A percentile compares a stretch with the other conserved stretches of the same genome.
These are phyloP conservation scores for Melanchra persicariae DNA, from an alignment of 2,888 invertebrate genomes.

Conservation along the genomic window DNA sequence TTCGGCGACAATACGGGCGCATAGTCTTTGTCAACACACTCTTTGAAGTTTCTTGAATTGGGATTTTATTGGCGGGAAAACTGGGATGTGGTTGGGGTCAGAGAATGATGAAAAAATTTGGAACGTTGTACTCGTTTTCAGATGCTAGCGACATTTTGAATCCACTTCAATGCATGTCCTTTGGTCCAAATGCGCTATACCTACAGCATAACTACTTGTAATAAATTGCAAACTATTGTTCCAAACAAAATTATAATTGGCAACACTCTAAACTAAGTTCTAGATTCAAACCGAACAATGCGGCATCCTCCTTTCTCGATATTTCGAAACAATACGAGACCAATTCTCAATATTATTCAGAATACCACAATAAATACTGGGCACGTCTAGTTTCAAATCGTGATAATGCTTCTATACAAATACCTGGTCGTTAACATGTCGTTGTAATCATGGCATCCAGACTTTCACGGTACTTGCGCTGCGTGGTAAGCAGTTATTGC, in stretches of 20 bases:
- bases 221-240: neutral
- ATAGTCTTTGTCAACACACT: conserved; percentile 44
- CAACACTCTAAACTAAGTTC: neutral
- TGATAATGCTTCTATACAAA: conserved; percentile 50
- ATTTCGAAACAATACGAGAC: conserved; percentile 31
- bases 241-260: neutral
- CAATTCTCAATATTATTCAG: conserved; percentile 39
- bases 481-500: conserved; percentile 35
- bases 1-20: conserved; percentile 41
- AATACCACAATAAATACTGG: conserved; percentile 45
- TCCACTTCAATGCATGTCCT: neutral
- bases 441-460: conserved; percentile 29
- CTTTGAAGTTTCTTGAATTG: conserved; percentile 51
- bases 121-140: neutral
- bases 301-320: neutral
- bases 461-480: conserved; percentile 38
- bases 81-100: neutral
- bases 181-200: neutral
- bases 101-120: neutral
- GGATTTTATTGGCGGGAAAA: conserved; percentile 40
- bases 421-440: conserved; percentile 47
- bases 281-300: conserved; percentile 10
- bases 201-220: neutral
- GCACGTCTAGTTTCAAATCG: conserved; percentile 36
- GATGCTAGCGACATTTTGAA: neutral